Percentiles rank a stretch among this genome's conserved stretches.
Conservation (phyloP, 2,113 vertebrate genomes). For the Oreotragus oreotragus region DNA sequence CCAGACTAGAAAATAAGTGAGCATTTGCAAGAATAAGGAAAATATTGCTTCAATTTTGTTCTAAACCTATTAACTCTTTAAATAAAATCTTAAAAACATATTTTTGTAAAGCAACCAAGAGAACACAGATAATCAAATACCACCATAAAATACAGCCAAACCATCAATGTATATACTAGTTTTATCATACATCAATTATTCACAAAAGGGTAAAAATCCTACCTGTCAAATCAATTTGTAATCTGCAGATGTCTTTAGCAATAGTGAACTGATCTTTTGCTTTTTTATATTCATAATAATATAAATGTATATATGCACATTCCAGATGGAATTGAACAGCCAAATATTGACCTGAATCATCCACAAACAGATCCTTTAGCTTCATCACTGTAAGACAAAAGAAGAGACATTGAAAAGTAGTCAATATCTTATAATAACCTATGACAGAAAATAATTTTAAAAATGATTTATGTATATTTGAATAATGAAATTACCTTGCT, state of each 20-base stretch:
- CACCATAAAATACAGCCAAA: background rate
- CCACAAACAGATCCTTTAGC: conserved; percentile 77
- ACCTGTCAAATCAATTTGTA: conserved; percentile 90
- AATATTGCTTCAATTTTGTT: background rate
- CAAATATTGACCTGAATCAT: conserved; percentile 78
- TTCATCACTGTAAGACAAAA: conserved; percentile 84
- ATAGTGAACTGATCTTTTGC: conserved; percentile 87
- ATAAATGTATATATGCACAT: conserved; percentile 88
- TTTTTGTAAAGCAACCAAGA: conserved; percentile 8
- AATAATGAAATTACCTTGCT: background rate
- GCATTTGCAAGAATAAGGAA: background rate
- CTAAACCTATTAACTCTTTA: conserved; percentile 4
- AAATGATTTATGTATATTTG: background rate
- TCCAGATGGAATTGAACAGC: conserved; percentile 93
- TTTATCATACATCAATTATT: conserved; percentile 26
- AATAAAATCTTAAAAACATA: conserved; percentile 30
- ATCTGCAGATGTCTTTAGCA: conserved; percentile 86
- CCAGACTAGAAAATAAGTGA: background rate
- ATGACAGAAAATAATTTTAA: background rate
- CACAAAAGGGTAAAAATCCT: conserved; percentile 52
- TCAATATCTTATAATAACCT: background rate
- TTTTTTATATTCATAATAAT: conserved; percentile 92
- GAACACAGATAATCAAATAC: background rate
- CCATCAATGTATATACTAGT: background rate
- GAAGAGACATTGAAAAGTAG: conserved; percentile 39